These are phyloP conservation scores for Watsonalla cultraria DNA, from an alignment of 2,888 invertebrate genomes.

Conservation along the genomic window DNA sequence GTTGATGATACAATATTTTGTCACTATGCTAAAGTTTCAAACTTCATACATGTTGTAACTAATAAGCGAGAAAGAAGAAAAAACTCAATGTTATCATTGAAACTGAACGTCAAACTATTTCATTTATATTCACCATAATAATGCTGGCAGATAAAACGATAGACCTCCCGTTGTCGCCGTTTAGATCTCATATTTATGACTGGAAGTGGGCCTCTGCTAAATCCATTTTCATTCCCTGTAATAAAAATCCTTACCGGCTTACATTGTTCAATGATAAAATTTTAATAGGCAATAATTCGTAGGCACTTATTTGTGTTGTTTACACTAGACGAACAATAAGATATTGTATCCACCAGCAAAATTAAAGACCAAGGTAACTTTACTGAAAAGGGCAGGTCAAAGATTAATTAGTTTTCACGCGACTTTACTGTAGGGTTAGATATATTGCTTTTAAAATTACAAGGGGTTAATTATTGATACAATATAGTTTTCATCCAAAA, in stretches of 20 bases:
- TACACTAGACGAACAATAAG: too few relatives aligned
- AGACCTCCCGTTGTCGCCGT: background rate
- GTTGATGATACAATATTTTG: background rate
- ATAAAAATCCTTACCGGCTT: background rate
- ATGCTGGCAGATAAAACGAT: background rate
- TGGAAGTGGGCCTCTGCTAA: background rate
- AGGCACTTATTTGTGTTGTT: too few relatives aligned
- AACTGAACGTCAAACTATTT: background rate
- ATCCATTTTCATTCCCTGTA: background rate
- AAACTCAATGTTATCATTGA: too few relatives aligned
- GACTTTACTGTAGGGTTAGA: constrained; percentile 56
- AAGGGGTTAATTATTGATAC: too few relatives aligned
- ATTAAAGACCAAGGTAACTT: constrained; percentile 17
- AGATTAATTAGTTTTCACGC: constrained; percentile 63
- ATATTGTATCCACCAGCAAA: constrained; percentile 1
- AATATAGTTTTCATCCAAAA: too few relatives aligned
- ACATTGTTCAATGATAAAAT: constrained; percentile 18
- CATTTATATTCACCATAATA: background rate
- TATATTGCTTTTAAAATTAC: constrained; percentile 48
- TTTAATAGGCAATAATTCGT: too few relatives aligned
- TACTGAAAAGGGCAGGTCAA: constrained; percentile 39
- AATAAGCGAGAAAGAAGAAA: too few relatives aligned
- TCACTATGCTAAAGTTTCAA: background rate
- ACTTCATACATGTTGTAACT: too few relatives aligned
- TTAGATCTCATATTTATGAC: background rate